Conservation (phyloP, 2,113 vertebrate genomes). For the Chamaea fasciata region DNA sequence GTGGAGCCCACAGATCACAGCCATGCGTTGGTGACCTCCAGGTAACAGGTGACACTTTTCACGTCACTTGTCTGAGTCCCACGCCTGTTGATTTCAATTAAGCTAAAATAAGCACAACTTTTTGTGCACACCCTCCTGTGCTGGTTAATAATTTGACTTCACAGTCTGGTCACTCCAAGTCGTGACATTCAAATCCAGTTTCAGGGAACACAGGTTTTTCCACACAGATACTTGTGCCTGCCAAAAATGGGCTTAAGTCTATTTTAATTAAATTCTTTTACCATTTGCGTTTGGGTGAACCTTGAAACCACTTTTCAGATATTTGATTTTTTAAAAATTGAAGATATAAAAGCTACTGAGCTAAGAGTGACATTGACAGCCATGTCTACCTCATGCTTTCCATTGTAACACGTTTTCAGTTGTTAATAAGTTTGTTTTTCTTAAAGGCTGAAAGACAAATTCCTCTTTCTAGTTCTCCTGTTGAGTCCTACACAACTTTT, state of each 20-base stretch:
- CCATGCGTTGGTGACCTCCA: neutral
- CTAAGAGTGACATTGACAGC: neutral
- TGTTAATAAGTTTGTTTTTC: neutral
- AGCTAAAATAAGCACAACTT: neutral
- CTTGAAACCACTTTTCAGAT: neutral
- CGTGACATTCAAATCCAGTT: neutral
- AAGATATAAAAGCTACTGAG: neutral
- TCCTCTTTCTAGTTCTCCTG: neutral
- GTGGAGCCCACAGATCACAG: neutral
- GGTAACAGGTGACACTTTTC: neutral
- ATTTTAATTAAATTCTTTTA: constrained; percentile 42
- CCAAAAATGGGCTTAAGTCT: neutral
- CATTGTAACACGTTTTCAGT: neutral
- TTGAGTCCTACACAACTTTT: neutral
- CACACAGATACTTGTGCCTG: neutral
- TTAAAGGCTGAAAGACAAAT: constrained; percentile 11
- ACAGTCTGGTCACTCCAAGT: neutral
- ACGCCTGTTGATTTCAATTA: neutral
- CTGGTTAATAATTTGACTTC: neutral
- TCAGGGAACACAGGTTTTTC: neutral
- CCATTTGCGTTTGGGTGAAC: neutral
- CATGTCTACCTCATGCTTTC: neutral
- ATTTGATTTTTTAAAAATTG: neutral
- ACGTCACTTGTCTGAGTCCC: neutral
- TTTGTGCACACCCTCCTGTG: neutral